phyloP scores from a whole-genome alignment of 2,888 invertebrate species.

The Drosophila melanosoma region DNA sequence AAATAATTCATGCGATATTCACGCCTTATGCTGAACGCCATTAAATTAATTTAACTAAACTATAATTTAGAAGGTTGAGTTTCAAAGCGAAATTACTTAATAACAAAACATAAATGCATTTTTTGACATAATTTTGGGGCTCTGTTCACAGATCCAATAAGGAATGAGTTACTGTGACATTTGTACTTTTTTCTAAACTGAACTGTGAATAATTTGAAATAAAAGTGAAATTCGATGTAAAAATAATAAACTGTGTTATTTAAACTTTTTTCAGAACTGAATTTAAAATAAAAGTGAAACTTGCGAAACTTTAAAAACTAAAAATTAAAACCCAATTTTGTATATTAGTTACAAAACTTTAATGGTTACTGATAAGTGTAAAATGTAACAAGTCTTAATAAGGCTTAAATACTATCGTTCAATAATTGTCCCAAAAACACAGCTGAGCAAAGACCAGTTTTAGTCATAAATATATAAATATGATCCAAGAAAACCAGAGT shows the following conservation, averaged over 20 bases:
- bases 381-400: slow-evolving; percentile 53
- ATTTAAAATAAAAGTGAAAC: background rate
- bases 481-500: slow-evolving; percentile 6
- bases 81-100: slow-evolving; percentile 5
- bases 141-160: background rate
- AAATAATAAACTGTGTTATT: background rate
- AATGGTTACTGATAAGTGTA: slow-evolving; percentile 29
- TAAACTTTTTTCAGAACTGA: background rate
- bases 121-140: background rate
- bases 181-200: background rate
- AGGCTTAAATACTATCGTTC: slow-evolving; percentile 27
- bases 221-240: background rate
- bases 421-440: slow-evolving; percentile 27
- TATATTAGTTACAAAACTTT: slow-evolving; percentile 14
- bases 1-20: slow-evolving; percentile 37
- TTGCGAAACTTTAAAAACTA: too few species aligned
- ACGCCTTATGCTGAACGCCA: background rate
- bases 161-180: background rate
- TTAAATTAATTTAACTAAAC: background rate
- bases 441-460: slow-evolving; percentile 21
- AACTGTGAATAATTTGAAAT: background rate
- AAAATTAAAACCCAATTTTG: background rate
- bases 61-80: background rate
- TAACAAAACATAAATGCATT: background rate
- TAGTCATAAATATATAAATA: slow-evolving; percentile 2